Evolutionary conservation across 2,888 invertebrate species (phyloP), one percentile per base, ranked within the genome.

Genomic region (Melanostoma scalare): DNA sequence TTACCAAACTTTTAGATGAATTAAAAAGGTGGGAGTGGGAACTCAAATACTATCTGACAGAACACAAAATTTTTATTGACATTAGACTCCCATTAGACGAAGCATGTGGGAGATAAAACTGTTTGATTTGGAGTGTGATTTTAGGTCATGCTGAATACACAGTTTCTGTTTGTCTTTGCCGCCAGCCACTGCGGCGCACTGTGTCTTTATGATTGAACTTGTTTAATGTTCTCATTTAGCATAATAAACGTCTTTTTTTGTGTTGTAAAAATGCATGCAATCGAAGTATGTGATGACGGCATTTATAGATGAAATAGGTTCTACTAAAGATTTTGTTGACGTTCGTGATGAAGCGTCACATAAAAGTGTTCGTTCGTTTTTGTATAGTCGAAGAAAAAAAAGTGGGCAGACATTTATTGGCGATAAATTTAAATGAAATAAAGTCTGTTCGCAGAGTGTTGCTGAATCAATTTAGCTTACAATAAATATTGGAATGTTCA

Each of bases 1-100:
- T 30, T 30, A 36, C 35, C 8, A 48, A 30, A 36, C 38, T 48
- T 35, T 8, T 36, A 61, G 36, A 20, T 30, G 6, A n/a, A 48
- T n/a, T 9, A 2, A 35, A n/a, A 3, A 46, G 10, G 30, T n/a
- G 35, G 63, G 48, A 63, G 63, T 63, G 50, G 63, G 63, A 63
- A 63, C 63, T 50, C 46, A 58, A 58, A 58, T 31, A 6, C 20
- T 46, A 61, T 63, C 63, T 63, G 38, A 63, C 63, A 50, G 61
- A 63, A 50, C 48, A 63, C 31, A 50, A 6, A 38, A 60, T 65
- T 65, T 20, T 63, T 73, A 82, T 73, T 78, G 78, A 82, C 82
- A 82, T 78, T 69, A 82, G 82, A 78, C 69, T 78, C 63, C 78
- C 78, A 74, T 78, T 78, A 68, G 77, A 69, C 44, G 20, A 60